Percentiles rank a stretch among this genome's conserved stretches.
These are phyloP conservation scores for Diceros bicornis DNA, from an alignment of 2,797 vertebrate genomes.

Conservation along the genomic window DNA sequence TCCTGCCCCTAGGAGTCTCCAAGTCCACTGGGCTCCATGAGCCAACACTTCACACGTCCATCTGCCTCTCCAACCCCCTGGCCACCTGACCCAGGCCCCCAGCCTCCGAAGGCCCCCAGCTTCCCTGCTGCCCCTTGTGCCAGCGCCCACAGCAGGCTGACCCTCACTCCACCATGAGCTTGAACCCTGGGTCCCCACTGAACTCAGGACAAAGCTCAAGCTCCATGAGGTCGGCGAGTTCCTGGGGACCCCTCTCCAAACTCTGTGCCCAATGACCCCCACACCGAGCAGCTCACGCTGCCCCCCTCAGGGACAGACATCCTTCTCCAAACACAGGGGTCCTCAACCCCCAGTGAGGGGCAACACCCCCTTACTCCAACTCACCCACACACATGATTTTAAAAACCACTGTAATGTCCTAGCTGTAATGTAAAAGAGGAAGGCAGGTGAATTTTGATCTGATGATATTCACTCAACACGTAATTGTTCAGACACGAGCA, in stretches of 20 bases:
- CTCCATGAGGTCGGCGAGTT: neutral
- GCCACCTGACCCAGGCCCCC: neutral
- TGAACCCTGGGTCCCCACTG: neutral
- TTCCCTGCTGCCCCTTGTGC: too few relatives aligned
- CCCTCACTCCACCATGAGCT: too few relatives aligned
- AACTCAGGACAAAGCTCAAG: neutral
- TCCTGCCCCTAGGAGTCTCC: neutral
- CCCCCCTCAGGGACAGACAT: neutral
- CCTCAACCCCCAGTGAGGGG: neutral
- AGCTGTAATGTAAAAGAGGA: neutral
- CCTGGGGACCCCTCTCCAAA: neutral
- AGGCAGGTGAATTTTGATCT: neutral
- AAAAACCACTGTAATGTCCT: fast-evolving
- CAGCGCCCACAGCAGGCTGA: neutral
- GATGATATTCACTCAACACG: fast-evolving
- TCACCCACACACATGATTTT: fast-evolving
- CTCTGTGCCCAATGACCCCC: neutral
- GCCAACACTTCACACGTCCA: neutral
- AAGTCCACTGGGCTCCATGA: neutral
- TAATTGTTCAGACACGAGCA: neutral
- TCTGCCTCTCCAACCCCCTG: neutral
- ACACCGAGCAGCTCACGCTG: neutral
- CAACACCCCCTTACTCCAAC: too few relatives aligned
- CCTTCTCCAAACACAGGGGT: neutral
- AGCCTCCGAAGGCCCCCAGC: fast-evolving